A percentile compares a stretch with the other conserved stretches of the same genome.
These are phyloP conservation scores for Diarsia rubi DNA, from an alignment of 2,888 invertebrate species.

Conservation along the genomic window DNA sequence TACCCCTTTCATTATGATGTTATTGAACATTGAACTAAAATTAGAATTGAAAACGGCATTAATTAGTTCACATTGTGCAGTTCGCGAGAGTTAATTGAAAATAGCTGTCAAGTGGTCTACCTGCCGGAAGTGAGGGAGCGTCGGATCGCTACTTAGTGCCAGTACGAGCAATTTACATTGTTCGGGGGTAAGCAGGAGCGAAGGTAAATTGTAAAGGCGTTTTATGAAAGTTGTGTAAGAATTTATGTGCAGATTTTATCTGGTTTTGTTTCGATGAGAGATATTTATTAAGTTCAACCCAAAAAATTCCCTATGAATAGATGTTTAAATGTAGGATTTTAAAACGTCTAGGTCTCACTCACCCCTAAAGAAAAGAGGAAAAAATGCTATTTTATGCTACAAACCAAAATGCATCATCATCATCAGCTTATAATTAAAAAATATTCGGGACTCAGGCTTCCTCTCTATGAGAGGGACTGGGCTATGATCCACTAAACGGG, in stretches of 20 bases:
- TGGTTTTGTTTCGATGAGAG: no score
- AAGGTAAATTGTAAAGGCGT: slow-evolving; percentile 18
- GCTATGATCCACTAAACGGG: no score
- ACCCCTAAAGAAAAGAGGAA: neutral
- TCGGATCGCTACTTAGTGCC: slow-evolving; percentile 65
- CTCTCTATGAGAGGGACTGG: no score
- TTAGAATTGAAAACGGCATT: slow-evolving; percentile 48
- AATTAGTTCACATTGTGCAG: slow-evolving; percentile 42
- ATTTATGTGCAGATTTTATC: neutral
- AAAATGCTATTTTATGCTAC: neutral
- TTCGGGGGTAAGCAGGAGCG: slow-evolving; percentile 29
- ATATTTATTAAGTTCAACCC: neutral
- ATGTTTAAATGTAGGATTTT: neutral
- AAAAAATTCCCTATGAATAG: neutral
- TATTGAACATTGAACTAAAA: slow-evolving; percentile 28
- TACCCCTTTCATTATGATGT: slow-evolving; percentile 6
- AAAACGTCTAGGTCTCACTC: neutral
- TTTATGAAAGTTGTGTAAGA: neutral
- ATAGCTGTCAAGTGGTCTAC: slow-evolving; percentile 72
- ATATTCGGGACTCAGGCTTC: no score
- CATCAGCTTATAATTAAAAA: no score
- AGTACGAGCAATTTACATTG: slow-evolving; percentile 54
- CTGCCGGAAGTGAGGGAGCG: slow-evolving; percentile 66
- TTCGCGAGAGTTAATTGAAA: slow-evolving; percentile 70
- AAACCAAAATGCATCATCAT: neutral